Conservation (phyloP, 2,888 invertebrate genomes). For the Argyresthia albistria region DNA sequence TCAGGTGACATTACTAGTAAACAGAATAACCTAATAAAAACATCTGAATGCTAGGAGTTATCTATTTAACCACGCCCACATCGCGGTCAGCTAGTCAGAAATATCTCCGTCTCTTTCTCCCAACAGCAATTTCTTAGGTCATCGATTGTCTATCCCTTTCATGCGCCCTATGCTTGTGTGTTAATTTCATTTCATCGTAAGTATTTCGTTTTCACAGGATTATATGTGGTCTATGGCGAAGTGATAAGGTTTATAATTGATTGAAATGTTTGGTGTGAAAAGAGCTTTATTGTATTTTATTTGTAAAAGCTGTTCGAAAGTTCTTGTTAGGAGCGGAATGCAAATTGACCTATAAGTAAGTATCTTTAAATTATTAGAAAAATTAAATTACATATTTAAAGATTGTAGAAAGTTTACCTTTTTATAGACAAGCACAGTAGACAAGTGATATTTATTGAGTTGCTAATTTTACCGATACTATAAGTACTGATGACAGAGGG, state of each 20-base stretch:
- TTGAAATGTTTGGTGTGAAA: not conserved
- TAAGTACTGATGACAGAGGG: no score
- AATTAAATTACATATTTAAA: no score
- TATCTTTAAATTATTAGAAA: not conserved
- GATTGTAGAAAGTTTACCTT: no score
- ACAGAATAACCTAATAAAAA: conserved; percentile 14
- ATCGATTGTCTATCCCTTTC: conserved; percentile 17
- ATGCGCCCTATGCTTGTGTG: conserved; percentile 6
- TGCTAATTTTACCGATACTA: no score
- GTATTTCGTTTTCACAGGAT: no score
- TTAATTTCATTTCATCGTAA: not conserved
- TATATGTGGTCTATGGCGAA: not conserved
- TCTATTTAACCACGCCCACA: conserved; percentile 61
- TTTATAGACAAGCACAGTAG: no score
- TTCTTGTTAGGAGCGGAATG: not conserved
- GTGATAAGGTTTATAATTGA: not conserved
- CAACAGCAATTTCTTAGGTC: conserved; percentile 8
- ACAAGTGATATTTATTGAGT: no score
- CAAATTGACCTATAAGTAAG: not conserved
- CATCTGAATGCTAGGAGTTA: conserved; percentile 35
- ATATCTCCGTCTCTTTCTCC: conserved; percentile 26
- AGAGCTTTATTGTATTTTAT: not conserved
- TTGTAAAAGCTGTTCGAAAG: not conserved
- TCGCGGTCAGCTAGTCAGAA: conserved; percentile 20
- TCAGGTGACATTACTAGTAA: no score